Conservation (phyloP, 1,140 invertebrate genomes). For the Argopecten irradians region DNA sequence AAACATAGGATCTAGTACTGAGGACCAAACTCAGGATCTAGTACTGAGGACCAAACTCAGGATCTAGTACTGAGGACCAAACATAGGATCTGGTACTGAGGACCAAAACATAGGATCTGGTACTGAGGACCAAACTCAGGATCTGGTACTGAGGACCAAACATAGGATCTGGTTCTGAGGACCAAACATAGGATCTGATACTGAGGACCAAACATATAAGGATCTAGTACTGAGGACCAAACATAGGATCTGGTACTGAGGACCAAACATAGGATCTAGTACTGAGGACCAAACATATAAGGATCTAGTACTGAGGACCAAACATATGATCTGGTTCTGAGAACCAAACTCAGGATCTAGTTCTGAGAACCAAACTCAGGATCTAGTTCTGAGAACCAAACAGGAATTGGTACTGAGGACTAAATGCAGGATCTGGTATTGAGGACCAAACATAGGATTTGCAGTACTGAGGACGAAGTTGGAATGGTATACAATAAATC, state of each 20-base stretch:
- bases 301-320: neutral
- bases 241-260: neutral
- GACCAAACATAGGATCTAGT: neutral
- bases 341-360: neutral
- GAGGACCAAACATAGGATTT: neutral
- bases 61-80: neutral
- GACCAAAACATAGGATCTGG: neutral
- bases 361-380: neutral
- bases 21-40: neutral
- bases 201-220: neutral
- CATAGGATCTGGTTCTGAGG: neutral
- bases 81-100: neutral
- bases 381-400: too few relatives aligned
- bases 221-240: neutral
- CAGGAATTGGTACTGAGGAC: neutral
- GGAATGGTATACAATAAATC: too few relatives aligned
- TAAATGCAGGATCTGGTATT: neutral
- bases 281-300: neutral
- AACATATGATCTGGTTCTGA: neutral
- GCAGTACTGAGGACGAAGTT: neutral
- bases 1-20: neutral
- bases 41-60: neutral
- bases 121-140: neutral
- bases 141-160: neutral
- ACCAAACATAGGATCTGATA: neutral